These are phyloP conservation scores for Jacana jacana DNA, from an alignment of 2,113 vertebrate genomes.

Conservation along the genomic window DNA sequence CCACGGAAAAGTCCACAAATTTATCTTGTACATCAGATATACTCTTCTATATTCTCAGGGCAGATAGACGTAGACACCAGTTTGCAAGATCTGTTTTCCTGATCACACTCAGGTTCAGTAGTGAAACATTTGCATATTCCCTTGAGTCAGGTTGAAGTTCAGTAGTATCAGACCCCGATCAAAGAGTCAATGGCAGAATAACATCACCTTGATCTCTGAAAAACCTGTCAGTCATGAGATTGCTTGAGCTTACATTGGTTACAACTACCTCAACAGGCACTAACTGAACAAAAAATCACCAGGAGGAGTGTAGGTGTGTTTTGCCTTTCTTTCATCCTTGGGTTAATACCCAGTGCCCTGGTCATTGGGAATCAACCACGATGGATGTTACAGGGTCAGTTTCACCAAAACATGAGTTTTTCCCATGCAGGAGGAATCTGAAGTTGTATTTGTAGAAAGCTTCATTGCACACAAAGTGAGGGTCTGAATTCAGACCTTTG, in stretches of 20 bases:
- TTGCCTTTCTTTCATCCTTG: neutral
- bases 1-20: neutral
- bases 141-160: conserved; percentile 37
- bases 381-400: neutral
- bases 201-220: conserved; percentile 25
- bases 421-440: neutral
- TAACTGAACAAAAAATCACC: neutral
- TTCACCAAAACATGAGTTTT: neutral
- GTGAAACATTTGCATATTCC: neutral
- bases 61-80: neutral
- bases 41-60: neutral
- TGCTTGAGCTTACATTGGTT: neutral
- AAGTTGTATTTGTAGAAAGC: neutral
- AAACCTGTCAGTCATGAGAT: neutral
- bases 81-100: neutral
- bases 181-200: conserved; percentile 22
- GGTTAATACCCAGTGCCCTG: neutral
- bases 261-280: neutral
- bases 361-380: neutral
- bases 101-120: neutral
- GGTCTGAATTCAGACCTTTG: neutral
- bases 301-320: neutral
- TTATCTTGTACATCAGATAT: neutral
- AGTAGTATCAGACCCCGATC: neutral
- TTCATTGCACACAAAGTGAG: neutral